Conservation (phyloP, 2,113 vertebrate species). For the Silurus glanis region DNA sequence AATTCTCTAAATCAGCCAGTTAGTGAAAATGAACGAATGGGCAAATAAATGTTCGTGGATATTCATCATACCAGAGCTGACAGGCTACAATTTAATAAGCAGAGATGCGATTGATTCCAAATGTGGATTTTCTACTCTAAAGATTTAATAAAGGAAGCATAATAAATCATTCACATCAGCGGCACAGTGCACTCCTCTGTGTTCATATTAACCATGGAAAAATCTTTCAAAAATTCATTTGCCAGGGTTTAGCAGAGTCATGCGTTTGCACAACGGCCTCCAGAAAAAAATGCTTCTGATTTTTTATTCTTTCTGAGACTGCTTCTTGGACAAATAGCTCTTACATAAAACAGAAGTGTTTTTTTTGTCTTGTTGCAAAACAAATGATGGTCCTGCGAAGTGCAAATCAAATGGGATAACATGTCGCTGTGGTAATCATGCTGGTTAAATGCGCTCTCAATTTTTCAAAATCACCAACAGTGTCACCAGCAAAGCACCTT, state of each 20-base stretch:
- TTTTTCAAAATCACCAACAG: too few relatives aligned
- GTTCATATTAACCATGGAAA: neutral
- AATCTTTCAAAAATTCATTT: neutral
- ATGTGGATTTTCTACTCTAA: neutral
- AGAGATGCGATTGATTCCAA: neutral
- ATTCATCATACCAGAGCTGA: neutral
- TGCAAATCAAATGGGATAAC: too few relatives aligned
- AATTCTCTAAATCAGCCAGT: neutral
- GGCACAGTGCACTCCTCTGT: neutral
- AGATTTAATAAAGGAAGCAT: slow-evolving; percentile 2
- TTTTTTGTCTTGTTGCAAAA: too few relatives aligned
- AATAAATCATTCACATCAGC: neutral
- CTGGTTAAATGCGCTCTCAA: too few relatives aligned
- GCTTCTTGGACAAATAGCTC: too few relatives aligned
- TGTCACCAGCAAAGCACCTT: too few relatives aligned
- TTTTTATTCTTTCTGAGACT: neutral
- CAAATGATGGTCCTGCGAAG: too few relatives aligned
- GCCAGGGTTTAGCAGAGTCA: neutral
- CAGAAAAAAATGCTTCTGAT: neutral
- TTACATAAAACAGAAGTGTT: too few relatives aligned
- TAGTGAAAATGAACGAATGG: neutral
- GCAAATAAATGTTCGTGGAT: neutral
- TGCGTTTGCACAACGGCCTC: neutral
- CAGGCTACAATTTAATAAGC: slow-evolving; percentile 4
- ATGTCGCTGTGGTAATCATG: too few relatives aligned